Percentiles rank a stretch among this genome's conserved stretches.
Conservation (phyloP, 2,888 invertebrate genomes). For the Trachelus tabidus region DNA sequence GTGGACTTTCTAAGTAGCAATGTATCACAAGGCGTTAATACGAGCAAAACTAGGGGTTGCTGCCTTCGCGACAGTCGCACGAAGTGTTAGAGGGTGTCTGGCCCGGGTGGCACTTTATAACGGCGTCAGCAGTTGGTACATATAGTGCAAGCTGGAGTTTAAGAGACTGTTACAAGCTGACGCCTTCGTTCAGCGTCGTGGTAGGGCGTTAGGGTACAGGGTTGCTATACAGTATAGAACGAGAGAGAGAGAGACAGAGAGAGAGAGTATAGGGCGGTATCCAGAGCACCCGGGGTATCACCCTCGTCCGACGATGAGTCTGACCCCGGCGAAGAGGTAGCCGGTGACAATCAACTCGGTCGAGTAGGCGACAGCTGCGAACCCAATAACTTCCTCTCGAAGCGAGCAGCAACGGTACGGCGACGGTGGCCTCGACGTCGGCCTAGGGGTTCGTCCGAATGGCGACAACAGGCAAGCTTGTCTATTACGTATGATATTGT, state of each 20-base stretch:
- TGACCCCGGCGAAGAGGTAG: constrained; percentile 58
- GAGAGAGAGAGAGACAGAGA: constrained; percentile 34
- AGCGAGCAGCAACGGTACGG: constrained; percentile 27
- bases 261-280: constrained; percentile 7
- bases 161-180: constrained; percentile 67
- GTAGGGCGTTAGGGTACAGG: constrained; percentile 38
- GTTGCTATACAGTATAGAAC: constrained; percentile 7
- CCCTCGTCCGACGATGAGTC: constrained; percentile 61
- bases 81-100: background rate
- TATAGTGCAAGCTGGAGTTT: constrained; percentile 53
- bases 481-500: constrained; percentile 27
- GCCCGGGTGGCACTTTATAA: constrained; percentile 57
- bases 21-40: constrained; percentile 36
- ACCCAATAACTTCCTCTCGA: constrained; percentile 61
- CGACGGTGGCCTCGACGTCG: constrained; percentile 24
- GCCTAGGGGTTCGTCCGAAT: constrained; percentile 14
- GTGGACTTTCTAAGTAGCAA: constrained; percentile 8
- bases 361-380: constrained; percentile 61
- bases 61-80: background rate
- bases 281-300: constrained; percentile 43
- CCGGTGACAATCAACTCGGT: constrained; percentile 62
- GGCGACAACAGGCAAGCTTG: constrained; percentile 16
- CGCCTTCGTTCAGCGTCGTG: constrained; percentile 50
- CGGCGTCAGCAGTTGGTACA: constrained; percentile 64
- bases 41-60: constrained; percentile 15